phyloP scores from a whole-genome alignment of 2,113 vertebrate species.

The Myrmecophaga tridactyla region DNA sequence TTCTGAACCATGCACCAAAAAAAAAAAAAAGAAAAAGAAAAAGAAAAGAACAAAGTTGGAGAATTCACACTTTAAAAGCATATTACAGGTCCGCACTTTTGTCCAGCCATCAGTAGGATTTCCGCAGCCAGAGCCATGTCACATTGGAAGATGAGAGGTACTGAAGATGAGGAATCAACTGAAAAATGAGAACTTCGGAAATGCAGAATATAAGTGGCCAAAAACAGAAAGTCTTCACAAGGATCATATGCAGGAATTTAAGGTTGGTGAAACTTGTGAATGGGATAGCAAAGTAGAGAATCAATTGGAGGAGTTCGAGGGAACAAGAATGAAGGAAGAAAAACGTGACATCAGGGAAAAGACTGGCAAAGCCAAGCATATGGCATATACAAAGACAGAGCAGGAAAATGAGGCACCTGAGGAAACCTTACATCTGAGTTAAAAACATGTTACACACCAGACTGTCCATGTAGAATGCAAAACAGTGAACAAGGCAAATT shows the following conservation, averaged over 20 bases:
- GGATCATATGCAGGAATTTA: slow-evolving; percentile 42
- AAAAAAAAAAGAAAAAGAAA: no score
- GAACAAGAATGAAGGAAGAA: slow-evolving; percentile 66
- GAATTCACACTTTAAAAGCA: no score
- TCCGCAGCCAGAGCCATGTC: no score
- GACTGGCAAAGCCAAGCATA: slow-evolving; percentile 41
- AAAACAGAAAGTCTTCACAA: slow-evolving; percentile 59
- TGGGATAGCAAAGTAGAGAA: slow-evolving; percentile 57
- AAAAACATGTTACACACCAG: slow-evolving; percentile 15
- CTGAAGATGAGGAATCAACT: slow-evolving; percentile 64
- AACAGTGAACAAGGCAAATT: slow-evolving; percentile 49
- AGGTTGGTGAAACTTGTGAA: slow-evolving; percentile 36
- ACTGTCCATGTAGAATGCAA: slow-evolving; percentile 18
- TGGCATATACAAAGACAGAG: slow-evolving; percentile 60
- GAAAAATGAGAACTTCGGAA: slow-evolving; percentile 49
- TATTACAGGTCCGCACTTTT: no score
- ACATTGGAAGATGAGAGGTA: slow-evolving; percentile 65
- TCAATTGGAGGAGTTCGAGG: slow-evolving; percentile 43
- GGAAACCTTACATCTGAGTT: slow-evolving; percentile 33
- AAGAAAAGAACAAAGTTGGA: no score
- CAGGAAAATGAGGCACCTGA: slow-evolving; percentile 56
- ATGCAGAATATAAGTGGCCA: slow-evolving; percentile 50
- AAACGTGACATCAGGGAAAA: slow-evolving; percentile 50
- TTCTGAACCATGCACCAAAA: no score
- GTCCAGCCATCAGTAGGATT: no score